Conservation (phyloP, 23 tunicate genomes). For the Clavelina lepadiformis region DNA sequence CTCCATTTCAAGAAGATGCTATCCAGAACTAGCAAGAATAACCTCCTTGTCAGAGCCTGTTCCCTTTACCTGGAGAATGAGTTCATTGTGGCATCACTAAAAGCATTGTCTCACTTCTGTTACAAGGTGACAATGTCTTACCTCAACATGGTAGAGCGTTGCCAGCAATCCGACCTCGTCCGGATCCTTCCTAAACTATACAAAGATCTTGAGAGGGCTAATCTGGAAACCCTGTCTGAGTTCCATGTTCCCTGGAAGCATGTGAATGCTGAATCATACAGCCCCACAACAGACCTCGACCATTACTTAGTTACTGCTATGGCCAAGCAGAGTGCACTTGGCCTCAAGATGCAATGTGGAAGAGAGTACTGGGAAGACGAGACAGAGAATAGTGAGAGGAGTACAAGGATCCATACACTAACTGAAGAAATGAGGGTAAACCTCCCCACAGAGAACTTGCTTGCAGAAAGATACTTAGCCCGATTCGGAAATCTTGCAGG, state of each 20-base stretch:
- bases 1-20: constrained; percentile 7
- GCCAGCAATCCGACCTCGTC: too few relatives aligned
- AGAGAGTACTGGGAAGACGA: not conserved
- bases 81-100: constrained; percentile 4
- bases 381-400: too few relatives aligned
- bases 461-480: constrained; percentile 13
- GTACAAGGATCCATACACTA: too few relatives aligned
- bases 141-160: constrained; percentile 6
- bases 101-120: constrained; percentile 8
- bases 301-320: not conserved
- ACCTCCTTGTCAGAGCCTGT: constrained; percentile 9
- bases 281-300: constrained; percentile 5
- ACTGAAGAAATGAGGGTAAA: not conserved
- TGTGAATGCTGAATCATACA: not conserved
- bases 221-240: not conserved
- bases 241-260: constrained; percentile 3
- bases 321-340: not conserved
- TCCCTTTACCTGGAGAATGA: constrained; percentile 7
- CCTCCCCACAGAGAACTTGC: constrained; percentile 6
- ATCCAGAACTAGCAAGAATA: not conserved
- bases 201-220: constrained; percentile 6
- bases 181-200: constrained; percentile 10
- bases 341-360: constrained; percentile 3
- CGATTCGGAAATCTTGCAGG: constrained; percentile 8
- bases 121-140: constrained; percentile 15